phyloP scores from a whole-genome alignment of 2,113 vertebrate genomes.

The Lates calcarifer region DNA sequence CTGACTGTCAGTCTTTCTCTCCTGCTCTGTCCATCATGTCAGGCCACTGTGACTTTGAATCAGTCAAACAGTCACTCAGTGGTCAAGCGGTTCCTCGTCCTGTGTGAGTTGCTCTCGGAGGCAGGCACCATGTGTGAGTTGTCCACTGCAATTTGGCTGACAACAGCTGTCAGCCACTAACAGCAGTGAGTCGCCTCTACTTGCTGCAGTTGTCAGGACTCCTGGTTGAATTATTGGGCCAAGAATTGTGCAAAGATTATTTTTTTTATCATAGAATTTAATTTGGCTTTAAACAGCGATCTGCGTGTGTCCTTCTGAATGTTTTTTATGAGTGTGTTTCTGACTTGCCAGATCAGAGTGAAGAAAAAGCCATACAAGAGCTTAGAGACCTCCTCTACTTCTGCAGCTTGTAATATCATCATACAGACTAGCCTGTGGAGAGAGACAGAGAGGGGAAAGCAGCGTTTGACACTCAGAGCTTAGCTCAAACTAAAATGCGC shows the following conservation, averaged over 20 bases:
- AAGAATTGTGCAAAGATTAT: neutral
- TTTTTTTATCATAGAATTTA: neutral
- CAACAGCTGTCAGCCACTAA: conserved; percentile 20
- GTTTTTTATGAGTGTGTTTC: neutral
- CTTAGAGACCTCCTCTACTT: conserved; percentile 28
- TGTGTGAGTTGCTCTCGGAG: conserved; percentile 4
- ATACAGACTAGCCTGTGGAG: neutral
- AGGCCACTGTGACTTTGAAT: conserved; percentile 52
- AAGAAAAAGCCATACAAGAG: neutral
- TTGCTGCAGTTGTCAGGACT: neutral
- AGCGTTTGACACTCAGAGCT: neutral
- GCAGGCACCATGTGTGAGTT: conserved; percentile 24
- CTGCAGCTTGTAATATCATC: conserved; percentile 54
- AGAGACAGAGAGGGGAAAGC: conserved; percentile 13
- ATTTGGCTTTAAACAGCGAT: conserved; percentile 8
- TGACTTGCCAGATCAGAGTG: neutral
- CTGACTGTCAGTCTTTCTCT: conserved; percentile 25
- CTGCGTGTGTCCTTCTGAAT: neutral
- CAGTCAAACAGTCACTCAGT: conserved; percentile 37
- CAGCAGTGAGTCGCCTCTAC: neutral
- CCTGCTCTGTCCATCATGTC: conserved; percentile 50
- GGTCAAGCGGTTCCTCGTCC: conserved; percentile 38
- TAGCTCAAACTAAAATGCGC: neutral
- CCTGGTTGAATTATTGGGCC: conserved; percentile 4
- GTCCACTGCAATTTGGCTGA: conserved; percentile 38